These are phyloP conservation scores for Tyto alba DNA, from an alignment of 2,113 vertebrate genomes.

Conservation along the genomic window DNA sequence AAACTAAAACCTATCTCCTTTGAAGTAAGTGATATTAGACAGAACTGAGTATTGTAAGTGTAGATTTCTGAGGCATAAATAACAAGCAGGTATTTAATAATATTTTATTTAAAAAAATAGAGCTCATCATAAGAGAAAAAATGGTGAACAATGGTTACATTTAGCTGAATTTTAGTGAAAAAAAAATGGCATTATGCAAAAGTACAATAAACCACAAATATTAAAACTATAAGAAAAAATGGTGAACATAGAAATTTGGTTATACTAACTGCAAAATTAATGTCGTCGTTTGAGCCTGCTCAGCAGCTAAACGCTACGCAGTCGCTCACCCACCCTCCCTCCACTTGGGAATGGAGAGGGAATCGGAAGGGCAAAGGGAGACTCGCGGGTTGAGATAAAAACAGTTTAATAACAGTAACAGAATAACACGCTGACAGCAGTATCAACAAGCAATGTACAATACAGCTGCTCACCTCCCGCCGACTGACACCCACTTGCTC, in stretches of 20 bases:
- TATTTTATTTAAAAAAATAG: background rate
- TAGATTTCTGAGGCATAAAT: background rate
- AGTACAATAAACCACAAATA: background rate
- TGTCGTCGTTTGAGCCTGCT: no score
- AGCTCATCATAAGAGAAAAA: background rate
- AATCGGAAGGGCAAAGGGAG: no score
- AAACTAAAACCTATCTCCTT: background rate
- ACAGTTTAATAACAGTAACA: no score
- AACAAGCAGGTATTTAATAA: background rate
- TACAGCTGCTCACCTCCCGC: no score
- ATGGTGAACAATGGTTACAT: background rate
- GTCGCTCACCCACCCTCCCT: no score
- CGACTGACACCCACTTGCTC: no score
- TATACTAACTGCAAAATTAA: background rate
- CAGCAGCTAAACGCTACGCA: no score
- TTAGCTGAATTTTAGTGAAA: background rate
- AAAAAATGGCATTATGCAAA: background rate
- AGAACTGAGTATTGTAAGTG: background rate
- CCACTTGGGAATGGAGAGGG: no score
- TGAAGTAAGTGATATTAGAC: background rate
- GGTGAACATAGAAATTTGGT: background rate
- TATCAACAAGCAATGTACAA: no score
- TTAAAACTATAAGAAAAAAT: background rate
- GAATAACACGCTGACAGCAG: no score
- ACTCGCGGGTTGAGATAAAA: no score